Percentiles rank a stretch among this genome's conserved stretches.
Conservation (phyloP, 2,888 invertebrate species). For the Dicycla oo region DNA sequence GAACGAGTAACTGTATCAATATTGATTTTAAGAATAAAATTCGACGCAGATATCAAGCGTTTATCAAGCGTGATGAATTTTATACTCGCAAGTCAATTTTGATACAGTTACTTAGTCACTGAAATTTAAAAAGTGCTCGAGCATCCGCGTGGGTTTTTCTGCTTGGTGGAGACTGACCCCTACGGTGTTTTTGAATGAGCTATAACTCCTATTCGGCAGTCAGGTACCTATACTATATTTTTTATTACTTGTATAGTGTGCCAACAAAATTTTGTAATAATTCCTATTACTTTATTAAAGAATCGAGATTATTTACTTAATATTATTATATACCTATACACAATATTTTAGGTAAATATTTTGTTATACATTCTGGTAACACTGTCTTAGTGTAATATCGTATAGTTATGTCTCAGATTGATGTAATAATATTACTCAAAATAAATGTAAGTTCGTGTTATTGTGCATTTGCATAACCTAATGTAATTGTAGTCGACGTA, state of each 20-base stretch:
- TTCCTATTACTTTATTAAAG: slow-evolving; percentile 23
- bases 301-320: slow-evolving; percentile 33
- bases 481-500: slow-evolving; percentile 31
- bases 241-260: slow-evolving; percentile 52
- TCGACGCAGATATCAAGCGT: too few relatives aligned
- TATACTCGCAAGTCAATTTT: too few relatives aligned
- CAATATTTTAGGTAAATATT: slow-evolving; percentile 38
- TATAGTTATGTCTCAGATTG: slow-evolving; percentile 25
- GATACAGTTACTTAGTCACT: too few relatives aligned
- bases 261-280: slow-evolving; percentile 48
- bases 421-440: slow-evolving; percentile 50
- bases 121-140: too few relatives aligned
- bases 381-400: slow-evolving; percentile 23
- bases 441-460: slow-evolving; percentile 48
- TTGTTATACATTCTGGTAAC: slow-evolving; percentile 28
- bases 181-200: slow-evolving; percentile 12
- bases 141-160: too few relatives aligned
- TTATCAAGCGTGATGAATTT: too few relatives aligned
- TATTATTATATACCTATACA: slow-evolving; percentile 24
- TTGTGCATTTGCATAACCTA: slow-evolving; percentile 43
- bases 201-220: slow-evolving; percentile 18
- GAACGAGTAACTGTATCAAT: too few relatives aligned
- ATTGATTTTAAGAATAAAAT: too few relatives aligned
- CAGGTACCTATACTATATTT: slow-evolving; percentile 34
- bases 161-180: too few relatives aligned